Percentiles rank a stretch among this genome's conserved stretches.
phyloP scores from a whole-genome alignment of 30 jellyfish, hydroid and myxozoan genomes.

The Aurelia sp. region DNA sequence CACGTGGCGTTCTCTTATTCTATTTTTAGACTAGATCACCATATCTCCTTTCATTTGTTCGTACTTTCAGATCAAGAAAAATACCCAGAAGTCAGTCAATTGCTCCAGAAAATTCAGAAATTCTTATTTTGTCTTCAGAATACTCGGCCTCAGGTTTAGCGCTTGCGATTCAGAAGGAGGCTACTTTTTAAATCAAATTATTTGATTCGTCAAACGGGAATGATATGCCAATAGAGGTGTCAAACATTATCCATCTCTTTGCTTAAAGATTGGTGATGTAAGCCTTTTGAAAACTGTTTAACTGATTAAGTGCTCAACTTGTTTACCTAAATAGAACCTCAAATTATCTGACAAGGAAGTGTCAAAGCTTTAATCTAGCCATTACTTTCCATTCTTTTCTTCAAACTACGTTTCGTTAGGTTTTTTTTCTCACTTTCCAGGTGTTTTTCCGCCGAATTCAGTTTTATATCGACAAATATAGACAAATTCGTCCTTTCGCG shows the following conservation, averaged over 20 bases:
- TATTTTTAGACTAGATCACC: too few species aligned
- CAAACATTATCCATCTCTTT: background rate
- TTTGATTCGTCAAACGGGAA: too few species aligned
- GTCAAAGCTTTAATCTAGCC: slow-evolving; percentile 7
- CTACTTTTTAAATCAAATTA: too few species aligned
- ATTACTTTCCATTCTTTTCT: slow-evolving; percentile 2
- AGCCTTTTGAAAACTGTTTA: slow-evolving; percentile 4
- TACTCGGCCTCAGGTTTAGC: too few species aligned
- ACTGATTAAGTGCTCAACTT: background rate
- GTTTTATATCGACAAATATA: slow-evolving; percentile 1
- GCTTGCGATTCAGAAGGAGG: too few species aligned
- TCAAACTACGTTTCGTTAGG: background rate
- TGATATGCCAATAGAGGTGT: too few species aligned
- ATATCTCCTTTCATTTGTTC: too few species aligned
- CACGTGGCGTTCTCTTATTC: too few species aligned
- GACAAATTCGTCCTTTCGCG: background rate
- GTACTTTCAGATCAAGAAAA: too few species aligned
- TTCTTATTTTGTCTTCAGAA: too few species aligned
- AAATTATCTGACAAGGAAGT: slow-evolving; percentile 25
- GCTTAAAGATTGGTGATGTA: background rate
- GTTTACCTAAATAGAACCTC: background rate
- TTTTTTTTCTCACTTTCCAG: slow-evolving; percentile 10
- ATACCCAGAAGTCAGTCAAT: too few species aligned
- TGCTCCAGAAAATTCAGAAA: too few species aligned
- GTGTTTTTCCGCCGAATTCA: slow-evolving; percentile 30